Base-by-base conservation (phyloP, 1,140 invertebrate genomes). In the Andricus grossulariae region DNA sequence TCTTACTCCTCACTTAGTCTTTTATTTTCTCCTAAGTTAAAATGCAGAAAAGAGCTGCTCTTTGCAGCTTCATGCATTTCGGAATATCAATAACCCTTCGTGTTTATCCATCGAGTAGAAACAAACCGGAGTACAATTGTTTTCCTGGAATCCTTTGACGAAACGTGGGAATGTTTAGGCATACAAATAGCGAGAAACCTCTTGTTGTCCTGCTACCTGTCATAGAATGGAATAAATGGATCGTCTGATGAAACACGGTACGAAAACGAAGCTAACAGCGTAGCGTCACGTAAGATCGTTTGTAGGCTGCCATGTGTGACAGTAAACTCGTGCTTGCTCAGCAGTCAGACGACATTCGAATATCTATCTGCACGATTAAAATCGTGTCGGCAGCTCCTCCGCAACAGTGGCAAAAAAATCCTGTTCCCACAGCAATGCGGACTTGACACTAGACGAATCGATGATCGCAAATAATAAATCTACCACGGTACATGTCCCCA, bases 101-200 rank as follows among this genome's bases (percentile, higher is more conserved):
- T 19, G 8, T 54, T 7, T 18, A 18, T 5, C 5, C 1, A 54
- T 45, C 39, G 52, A 18, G 1, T 54, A 18, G 18, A 15, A 32
- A 45, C 54, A 55, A 50, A 32, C 10, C 13, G 75, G 74, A 72
- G 73, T 78, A 80, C 84, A 82, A 89, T 88, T 88, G 85, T 89
- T 88, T 83, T 49, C 74, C 76, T 57, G 71, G 78, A 82, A 83
- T 77, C 80, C 52, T 82, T 83, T 83, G 84, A 86, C 82, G 81
- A 89, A 88, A 88, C 88, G 88, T 89, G 88, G 86, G 88, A 89
- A 88, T 88, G 76, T 76, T 84, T 76, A 74, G 79, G 75, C 79
- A 75, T 75, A 79, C 81, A 83, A 79, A 83, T 83, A 79, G 82
- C 82, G 83, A 83, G 83, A 85, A 86, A 76, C 81, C 80, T 54